Evolutionary conservation across 1,140 invertebrate species (phyloP).

Genomic region (Megathymus violae): DNA sequence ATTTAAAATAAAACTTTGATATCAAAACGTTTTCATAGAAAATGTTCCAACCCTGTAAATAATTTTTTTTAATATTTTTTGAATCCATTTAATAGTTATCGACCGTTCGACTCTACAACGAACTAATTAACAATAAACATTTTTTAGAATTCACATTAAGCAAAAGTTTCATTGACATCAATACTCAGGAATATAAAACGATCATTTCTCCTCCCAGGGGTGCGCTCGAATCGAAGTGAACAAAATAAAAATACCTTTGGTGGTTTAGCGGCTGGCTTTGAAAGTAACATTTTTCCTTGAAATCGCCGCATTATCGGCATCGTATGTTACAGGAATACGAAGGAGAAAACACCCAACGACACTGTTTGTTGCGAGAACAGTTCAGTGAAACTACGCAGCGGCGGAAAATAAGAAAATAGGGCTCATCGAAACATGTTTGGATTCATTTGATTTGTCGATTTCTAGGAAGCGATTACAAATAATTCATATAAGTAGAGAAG

Average conservation of each 20-base stretch:
- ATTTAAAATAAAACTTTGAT: background rate
- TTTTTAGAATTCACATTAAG: background rate
- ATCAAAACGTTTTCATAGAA: background rate
- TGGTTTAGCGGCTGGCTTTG: conserved; percentile 1
- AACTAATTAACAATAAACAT: background rate
- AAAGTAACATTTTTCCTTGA: conserved; percentile 15
- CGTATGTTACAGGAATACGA: conserved; percentile 13
- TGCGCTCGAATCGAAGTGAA: background rate
- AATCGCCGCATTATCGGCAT: conserved; percentile 15
- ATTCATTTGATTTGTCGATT: conserved; percentile 26
- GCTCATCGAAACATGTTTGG: conserved; percentile 7
- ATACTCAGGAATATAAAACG: background rate
- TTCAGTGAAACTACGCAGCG: conserved; percentile 8
- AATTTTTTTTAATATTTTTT: too few species aligned
- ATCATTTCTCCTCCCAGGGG: too few species aligned
- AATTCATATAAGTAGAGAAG: background rate
- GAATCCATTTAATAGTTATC: too few species aligned
- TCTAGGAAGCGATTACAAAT: too few species aligned
- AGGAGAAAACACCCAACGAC: conserved; percentile 12
- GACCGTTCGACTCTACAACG: too few species aligned
- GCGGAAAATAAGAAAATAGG: conserved; percentile 19
- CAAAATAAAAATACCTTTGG: background rate
- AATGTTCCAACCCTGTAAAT: too few species aligned
- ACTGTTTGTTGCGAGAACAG: conserved; percentile 1
- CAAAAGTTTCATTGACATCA: background rate